Percentiles rank a stretch among this genome's conserved stretches.
phyloP scores from a whole-genome alignment of 2,888 invertebrate species.

The Drosophila fulvimacula region DNA sequence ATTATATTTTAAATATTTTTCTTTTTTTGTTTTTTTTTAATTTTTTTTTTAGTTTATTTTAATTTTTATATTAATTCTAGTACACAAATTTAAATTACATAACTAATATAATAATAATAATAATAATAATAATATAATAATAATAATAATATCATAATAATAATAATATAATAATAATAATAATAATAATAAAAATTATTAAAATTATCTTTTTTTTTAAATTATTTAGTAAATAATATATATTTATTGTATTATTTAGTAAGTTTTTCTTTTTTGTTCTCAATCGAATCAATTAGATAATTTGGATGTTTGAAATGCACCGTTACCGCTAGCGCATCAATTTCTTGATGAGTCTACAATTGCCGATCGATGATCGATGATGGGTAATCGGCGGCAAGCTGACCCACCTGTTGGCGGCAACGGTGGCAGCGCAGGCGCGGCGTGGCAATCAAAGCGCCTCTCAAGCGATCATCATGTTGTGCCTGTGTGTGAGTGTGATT shows the following conservation, averaged over 20 bases:
- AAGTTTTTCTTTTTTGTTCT: neutral
- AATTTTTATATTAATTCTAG: no score
- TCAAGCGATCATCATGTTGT: slow-evolving; percentile 16
- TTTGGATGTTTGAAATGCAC: neutral
- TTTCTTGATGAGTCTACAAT: slow-evolving; percentile 8
- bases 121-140: no score
- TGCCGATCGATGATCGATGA: slow-evolving; percentile 20
- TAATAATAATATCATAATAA: no score
- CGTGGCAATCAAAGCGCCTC: slow-evolving; percentile 37
- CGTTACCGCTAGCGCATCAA: slow-evolving; percentile 5
- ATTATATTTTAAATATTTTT: no score
- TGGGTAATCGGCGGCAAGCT: slow-evolving; percentile 21
- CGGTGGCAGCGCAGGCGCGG: slow-evolving; percentile 37
- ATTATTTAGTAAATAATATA: neutral
- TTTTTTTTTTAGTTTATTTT: no score
- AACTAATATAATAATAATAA: no score
- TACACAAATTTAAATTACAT: no score
- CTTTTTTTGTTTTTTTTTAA: no score
- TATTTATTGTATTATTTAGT: neutral
- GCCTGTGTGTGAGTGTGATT: slow-evolving; percentile 28
- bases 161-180: no score
- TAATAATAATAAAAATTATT: no score
- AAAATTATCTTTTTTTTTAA: neutral
- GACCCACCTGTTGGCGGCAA: slow-evolving; percentile 34
- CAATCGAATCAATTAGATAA: slow-evolving; percentile 3